Evolutionary conservation across 2,797 vertebrate genomes (phyloP).

Genomic region (Rhinophrynus dorsalis): DNA sequence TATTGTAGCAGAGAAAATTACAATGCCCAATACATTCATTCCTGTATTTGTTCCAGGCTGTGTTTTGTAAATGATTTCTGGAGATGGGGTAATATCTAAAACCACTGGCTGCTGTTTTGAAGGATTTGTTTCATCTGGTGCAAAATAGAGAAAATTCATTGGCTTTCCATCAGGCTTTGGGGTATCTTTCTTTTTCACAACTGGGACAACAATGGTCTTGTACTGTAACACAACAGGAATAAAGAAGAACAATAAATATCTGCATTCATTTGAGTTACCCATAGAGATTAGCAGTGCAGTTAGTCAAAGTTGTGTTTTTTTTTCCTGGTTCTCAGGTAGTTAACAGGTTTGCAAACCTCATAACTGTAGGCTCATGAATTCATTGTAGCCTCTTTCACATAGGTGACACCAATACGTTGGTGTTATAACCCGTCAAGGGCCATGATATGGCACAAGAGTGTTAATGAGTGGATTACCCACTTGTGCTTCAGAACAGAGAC

Average conservation of each 20-base stretch:
- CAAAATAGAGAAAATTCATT: slow-evolving; percentile 77
- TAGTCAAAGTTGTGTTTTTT: no score
- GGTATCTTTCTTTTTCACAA: slow-evolving; percentile 65
- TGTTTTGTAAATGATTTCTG: slow-evolving; percentile 77
- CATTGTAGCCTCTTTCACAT: no score
- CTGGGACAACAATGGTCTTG: slow-evolving; percentile 77
- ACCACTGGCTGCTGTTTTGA: slow-evolving; percentile 71
- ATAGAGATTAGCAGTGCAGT: no score
- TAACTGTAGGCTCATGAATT: no score
- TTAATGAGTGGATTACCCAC: no score
- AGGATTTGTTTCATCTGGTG: slow-evolving; percentile 71
- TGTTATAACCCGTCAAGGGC: no score
- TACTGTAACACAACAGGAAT: slow-evolving; percentile 67
- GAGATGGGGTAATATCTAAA: slow-evolving; percentile 80
- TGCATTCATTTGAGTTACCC: no score
- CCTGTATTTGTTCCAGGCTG: slow-evolving; percentile 80
- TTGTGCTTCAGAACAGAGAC: no score
- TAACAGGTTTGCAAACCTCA: no score
- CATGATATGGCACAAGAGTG: no score
- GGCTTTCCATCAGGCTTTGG: slow-evolving; percentile 48
- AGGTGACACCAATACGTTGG: no score
- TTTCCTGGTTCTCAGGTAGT: no score
- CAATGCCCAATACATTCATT: slow-evolving; percentile 89
- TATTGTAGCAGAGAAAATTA: slow-evolving; percentile 88
- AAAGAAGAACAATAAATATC: neutral